Evolutionary conservation across 1,140 invertebrate species (phyloP).

Genomic region (Oreohelix idahoensis): DNA sequence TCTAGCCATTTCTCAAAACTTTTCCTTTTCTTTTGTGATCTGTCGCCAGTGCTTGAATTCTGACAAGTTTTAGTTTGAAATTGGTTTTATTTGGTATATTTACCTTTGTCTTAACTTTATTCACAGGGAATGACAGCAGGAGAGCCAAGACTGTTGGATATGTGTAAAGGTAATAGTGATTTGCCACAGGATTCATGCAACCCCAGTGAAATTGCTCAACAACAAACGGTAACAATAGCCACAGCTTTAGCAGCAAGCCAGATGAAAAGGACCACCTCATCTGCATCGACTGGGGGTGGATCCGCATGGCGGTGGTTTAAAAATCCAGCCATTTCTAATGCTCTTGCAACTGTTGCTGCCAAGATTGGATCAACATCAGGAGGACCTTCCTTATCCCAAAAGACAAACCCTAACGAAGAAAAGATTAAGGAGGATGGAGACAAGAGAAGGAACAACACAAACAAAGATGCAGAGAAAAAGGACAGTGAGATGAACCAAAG

Average conservation of each 20-base stretch:
- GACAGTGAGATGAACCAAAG: not conserved
- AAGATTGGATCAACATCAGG: conserved; percentile 25
- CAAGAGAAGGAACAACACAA: not conserved
- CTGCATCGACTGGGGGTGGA: not conserved
- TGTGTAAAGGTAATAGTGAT: not conserved
- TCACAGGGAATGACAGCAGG: not conserved
- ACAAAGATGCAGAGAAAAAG: conserved; percentile 7
- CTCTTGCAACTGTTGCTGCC: conserved; percentile 28
- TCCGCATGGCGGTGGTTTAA: conserved; percentile 30
- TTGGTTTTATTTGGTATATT: not conserved
- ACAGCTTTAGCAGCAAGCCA: not conserved
- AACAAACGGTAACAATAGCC: not conserved
- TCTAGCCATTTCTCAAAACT: too few relatives aligned
- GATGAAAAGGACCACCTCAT: conserved; percentile 8
- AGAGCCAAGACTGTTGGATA: not conserved
- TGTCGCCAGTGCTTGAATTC: too few relatives aligned
- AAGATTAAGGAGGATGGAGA: not conserved
- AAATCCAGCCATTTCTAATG: conserved; percentile 31
- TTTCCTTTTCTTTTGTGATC: too few relatives aligned
- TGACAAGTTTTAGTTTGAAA: too few relatives aligned
- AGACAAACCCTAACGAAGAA: not conserved
- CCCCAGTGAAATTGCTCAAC: not conserved
- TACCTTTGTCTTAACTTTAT: not conserved
- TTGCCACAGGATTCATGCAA: not conserved
- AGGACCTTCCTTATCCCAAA: not conserved